These are phyloP conservation scores for Dysidea cf. avara DNA, from an alignment of 37 sponge, comb jelly and placozoan genomes.

Conservation along the genomic window DNA sequence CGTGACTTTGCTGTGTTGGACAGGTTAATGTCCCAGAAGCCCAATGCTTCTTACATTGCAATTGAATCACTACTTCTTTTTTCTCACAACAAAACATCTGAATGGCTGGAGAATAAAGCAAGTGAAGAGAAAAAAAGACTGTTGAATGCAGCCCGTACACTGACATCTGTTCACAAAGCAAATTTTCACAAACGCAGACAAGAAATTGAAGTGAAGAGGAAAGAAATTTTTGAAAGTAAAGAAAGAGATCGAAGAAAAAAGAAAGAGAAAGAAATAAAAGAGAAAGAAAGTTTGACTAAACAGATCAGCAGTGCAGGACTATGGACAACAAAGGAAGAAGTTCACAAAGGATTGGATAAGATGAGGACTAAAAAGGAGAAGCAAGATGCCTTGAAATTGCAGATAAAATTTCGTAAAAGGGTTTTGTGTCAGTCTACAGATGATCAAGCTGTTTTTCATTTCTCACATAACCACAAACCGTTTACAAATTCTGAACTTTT, in stretches of 20 bases:
- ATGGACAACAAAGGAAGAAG: background rate
- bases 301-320: background rate
- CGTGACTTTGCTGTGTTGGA: constrained; percentile 3
- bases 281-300: background rate
- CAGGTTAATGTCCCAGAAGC: constrained; percentile 8
- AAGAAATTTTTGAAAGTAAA: background rate
- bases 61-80: constrained; percentile 15
- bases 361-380: background rate
- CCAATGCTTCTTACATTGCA: constrained; percentile 9
- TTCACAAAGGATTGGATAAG: background rate
- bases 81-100: constrained; percentile 12
- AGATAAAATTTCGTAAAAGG: background rate
- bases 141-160: background rate
- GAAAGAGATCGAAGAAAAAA: too few relatives aligned
- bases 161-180: background rate
- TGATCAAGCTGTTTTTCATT: too few relatives aligned
- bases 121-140: background rate
- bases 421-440: background rate
- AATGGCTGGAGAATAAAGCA: constrained; percentile 1
- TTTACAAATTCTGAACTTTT: too few relatives aligned
- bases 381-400: background rate
- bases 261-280: background rate
- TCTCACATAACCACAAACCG: too few relatives aligned
- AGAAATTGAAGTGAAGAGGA: background rate
- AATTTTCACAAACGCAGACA: background rate